Base-by-base conservation (phyloP, 2,888 invertebrate species). In the Troides helena region DNA sequence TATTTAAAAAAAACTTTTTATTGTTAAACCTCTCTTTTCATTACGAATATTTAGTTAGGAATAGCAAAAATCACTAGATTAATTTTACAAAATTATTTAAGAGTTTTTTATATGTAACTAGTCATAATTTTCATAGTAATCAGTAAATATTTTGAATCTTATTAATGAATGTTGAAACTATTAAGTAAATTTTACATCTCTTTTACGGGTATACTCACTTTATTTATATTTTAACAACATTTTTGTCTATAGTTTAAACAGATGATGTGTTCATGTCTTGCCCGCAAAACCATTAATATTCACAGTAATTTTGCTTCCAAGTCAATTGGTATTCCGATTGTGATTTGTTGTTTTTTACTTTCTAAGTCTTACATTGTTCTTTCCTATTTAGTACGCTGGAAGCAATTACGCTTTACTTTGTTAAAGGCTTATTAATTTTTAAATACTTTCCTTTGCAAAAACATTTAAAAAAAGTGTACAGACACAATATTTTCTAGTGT, bases 261-360 rank as follows among this genome's bases (percentile, higher is more conserved):
- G 18, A 56, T 5, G 21, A n/a, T 56, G n/a, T 56, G 18, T 56
- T 56, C 8, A 56, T 6, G 18, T 21, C n/a, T 56, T 56, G 6
- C 30, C 53, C 18, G 8, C 56, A n/a, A 21, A n/a, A n/a, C n/a
- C 7, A 21, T n/a, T n/a, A 56, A n/a, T 21, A 8, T 56, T n/a
- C 6, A n/a, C 56, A 21, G 10, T 56, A 57, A 30, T 1, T 50
- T 21, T 50, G 46, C 21, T 58, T 58, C 30, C 14, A 8, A 39
- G 30, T 46, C 17, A 62, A 66, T 69, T 69, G 70, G 71, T 69
- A 77, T 77, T 77, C 76, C 66, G 69, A 70, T 72, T 74, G 75
- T 73, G 74, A 67, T 76, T 77, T 74, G 73, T 75, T 74, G 68
- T 61, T 72, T 67, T 74, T 59, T 74, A 77, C 78, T 78, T 78